A percentile compares a stretch with the other conserved stretches of the same genome.
Conservation (phyloP, 2,797 vertebrate species). For the Neopelma chrysocephalum region DNA sequence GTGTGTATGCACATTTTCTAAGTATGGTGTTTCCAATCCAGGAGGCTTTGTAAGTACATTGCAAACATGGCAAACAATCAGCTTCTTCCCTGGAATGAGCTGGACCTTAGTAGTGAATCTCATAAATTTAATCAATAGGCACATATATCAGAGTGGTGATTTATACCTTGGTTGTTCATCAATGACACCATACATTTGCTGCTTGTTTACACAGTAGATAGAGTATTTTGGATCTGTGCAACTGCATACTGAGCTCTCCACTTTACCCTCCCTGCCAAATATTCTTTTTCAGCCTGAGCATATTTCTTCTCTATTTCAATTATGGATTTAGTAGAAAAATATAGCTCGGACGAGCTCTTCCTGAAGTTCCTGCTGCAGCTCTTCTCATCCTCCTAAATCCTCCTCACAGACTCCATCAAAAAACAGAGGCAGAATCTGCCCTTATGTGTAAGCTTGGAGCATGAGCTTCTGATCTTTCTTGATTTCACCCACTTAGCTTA, state of each 20-base stretch:
- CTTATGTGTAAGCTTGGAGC: not conserved
- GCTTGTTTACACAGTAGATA: not conserved
- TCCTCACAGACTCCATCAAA: not conserved
- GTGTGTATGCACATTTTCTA: not conserved
- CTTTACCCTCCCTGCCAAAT: not conserved
- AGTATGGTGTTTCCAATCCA: not conserved
- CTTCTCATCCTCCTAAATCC: not conserved
- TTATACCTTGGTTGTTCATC: conserved; percentile 22
- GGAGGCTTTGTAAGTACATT: not conserved
- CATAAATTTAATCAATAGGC: not conserved
- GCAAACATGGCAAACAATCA: not conserved
- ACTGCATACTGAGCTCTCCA: not conserved
- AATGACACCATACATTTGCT: not conserved
- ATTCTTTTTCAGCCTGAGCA: not conserved
- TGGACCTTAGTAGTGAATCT: not conserved
- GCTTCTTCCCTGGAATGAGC: not conserved
- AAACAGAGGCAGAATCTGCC: not conserved
- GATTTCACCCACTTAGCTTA: not conserved
- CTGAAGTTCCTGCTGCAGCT: not conserved
- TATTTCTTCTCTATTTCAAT: not conserved
- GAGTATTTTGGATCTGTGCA: not conserved
- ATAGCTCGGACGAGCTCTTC: not conserved
- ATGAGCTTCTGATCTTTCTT: not conserved
- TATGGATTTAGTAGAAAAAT: not conserved
- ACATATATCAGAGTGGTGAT: not conserved